Evolutionary conservation across 2,797 vertebrate genomes (phyloP), one percentile per base, ranked within the genome.

Genomic region (Sebastes itinus): DNA sequence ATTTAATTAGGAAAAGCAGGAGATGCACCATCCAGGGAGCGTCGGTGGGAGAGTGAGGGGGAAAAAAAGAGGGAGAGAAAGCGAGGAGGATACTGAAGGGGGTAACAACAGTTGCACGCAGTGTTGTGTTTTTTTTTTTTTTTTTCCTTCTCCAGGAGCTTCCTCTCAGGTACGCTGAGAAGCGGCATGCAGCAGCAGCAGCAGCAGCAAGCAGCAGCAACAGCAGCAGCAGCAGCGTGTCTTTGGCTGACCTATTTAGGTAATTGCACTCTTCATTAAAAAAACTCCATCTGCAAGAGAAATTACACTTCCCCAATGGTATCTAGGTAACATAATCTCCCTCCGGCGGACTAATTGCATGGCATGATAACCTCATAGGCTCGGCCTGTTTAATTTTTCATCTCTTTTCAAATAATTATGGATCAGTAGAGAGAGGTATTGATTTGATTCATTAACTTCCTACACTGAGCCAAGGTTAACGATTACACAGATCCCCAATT

Each of bases 351-450:
- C 97, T 99, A 99, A 99, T 98, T 98, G 97, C 96, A 95, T 96
- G 94, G 96, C 95, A 96, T 94, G 95, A 97, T 97, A 99, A 98
- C 97, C 97, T 97, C 96, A 95, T 95, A 97, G 97, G 96, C 96
- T 96, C 95, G 95, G 97, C 96, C 96, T 97, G 96, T 97, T 98
- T 97, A 97, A 98, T 97, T 97, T 99, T 98, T 98, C 96, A 98
- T 98, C 97, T 98, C 97, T 97, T 97, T 97, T 98, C 97, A 97
- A 97, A 98, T 98, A 98, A 98, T 98, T 98, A 97, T 97, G 97
- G 97, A 99, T 98, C 97, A 98, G 97, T 96, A 96, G 96, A 97
- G 95, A 97, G 96, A 95, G 94, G 97, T 99, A 99, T 98, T 98
- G 97, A 98, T 98, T 98, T 98, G 96, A 98, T 97, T 99, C 97